Base-by-base conservation (phyloP, 1,140 invertebrate species). In the Macrosteles quadrilineatus region DNA sequence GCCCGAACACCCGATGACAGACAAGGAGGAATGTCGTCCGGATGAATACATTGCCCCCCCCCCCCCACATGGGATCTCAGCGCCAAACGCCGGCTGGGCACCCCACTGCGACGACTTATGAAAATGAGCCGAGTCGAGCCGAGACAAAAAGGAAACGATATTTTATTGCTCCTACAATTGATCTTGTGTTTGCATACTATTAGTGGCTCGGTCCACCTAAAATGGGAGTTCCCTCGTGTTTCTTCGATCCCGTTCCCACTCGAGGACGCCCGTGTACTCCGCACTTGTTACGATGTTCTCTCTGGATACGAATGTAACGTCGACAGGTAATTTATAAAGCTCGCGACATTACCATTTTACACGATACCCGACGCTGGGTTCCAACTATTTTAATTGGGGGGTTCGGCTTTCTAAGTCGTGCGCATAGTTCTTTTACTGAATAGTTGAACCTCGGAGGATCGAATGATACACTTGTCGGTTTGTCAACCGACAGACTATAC, bases 101-200 rank as follows among this genome's bases (percentile, higher is more conserved):
- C 29, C 57, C 11, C 14, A 3, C 23, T 25, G 29, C 29, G 29
- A 23, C 57, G 57, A 62, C 57, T 62, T 62, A 62, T 62, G 57
- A 62, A 62, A 62, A 62, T 62, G 57, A 62, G 57, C 6, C 23
- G 50, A 6, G 55, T 59, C 3, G 27, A 17, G 19, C 11, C 53
- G 11, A 11, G 59, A 32, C 31, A 27, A 29, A 27, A 64, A 64
- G 59, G 59, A 64, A 64, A 40, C 59, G 59, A 11, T 64, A 64
- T 64, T 32, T 64, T 31, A 9, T 40, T 32, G 27, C 12, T n/a
- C 29, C 29, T 14, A 14, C 59, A 21, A 31, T 64, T 32, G 11
- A 32, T 64, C 59, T 32, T 64, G 59, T 57, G 59, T 64, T 64
- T 64, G 59, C 59, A 64, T 64, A 64, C 59, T 19, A 29, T 64